A percentile compares a stretch with the other conserved stretches of the same genome.
These are phyloP conservation scores for Poeciliopsis paucimaculata DNA, from an alignment of 2,797 vertebrate species.

Conservation along the genomic window DNA sequence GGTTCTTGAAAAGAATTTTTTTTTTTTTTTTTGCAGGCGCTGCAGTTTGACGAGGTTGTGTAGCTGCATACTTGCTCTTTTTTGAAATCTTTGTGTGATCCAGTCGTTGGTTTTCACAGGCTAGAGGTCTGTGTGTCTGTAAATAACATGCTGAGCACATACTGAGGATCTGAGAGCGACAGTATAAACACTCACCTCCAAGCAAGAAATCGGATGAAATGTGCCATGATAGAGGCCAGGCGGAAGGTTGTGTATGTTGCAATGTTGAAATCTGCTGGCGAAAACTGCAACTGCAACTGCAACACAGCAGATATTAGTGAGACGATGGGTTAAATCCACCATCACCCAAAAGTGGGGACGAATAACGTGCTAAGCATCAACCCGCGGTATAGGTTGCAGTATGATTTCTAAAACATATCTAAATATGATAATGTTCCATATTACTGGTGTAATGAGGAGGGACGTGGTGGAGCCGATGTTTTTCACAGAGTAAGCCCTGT, in stretches of 20 bases:
- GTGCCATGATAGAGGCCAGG: conserved; percentile 32
- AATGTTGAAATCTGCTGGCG: conserved; percentile 11
- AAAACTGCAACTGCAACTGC: conserved; percentile 40
- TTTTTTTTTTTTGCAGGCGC: conserved; percentile 21
- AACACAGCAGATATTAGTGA: conserved; percentile 18
- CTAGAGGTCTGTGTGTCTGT: conserved; percentile 55
- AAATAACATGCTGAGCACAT: conserved; percentile 51
- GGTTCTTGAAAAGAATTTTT: neutral
- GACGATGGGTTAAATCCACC: conserved; percentile 16
- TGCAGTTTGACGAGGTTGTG: conserved; percentile 28
- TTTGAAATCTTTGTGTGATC: conserved; percentile 19
- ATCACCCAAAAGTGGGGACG: neutral
- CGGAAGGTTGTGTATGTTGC: conserved; percentile 26
- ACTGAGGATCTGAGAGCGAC: conserved; percentile 38
- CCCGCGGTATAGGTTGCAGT: neutral
- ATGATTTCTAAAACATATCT: neutral
- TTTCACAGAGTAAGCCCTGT: neutral
- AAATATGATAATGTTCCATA: neutral
- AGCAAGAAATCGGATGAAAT: conserved; percentile 18
- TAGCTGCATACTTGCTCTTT: neutral
- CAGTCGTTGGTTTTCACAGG: conserved; percentile 50
- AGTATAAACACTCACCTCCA: conserved; percentile 31
- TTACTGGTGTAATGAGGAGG: neutral
- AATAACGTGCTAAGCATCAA: neutral
- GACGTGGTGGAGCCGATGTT: neutral